Evolutionary conservation across 2,888 invertebrate species (phyloP), one percentile per base, ranked within the genome.

Genomic region (Calameuta pallipes): DNA sequence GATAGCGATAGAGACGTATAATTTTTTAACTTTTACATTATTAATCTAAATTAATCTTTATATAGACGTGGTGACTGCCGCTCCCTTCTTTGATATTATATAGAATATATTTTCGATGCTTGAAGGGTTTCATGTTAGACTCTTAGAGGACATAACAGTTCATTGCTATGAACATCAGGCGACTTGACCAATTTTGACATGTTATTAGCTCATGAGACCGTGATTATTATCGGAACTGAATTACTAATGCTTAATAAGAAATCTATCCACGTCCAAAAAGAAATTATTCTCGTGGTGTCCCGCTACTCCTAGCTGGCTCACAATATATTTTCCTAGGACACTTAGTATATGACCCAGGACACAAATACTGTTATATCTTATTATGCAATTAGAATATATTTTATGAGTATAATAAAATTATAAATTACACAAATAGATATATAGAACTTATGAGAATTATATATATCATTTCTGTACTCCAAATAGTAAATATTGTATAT

Each of bases 281-380:
- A 56, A 56, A 56, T 56, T 56, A 56, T 56, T 56, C 56, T 56
- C 56, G 9, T 56, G 15, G 56, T 23, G 23, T 56, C 56, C 56
- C 56, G 56, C 56, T 56, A 56, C 56, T 56, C 23, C 15, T 23
- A 56, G 23, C 23, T 56, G 23, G 23, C 9, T 56, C 23, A 56
- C 23, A 56, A 56, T 56, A 56, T 23, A 2, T 23, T 56, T 56
- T 56, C 6, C 56, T 56, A 56, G 6, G 56, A 9, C 56, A 56
- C 9, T 9, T 23, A 56, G 56, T 23, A 23, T 56, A 56, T 56
- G 23, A 23, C 23, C 15, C 77, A 41, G 37, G 70, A 74, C 68
- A 71, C 76, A 41, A 73, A 76, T 74, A 79, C 79, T 78, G 78
- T 82, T 81, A 82, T 41, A 77, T 76, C 56, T 34, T 9, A 75